Base-by-base conservation (phyloP, 2,797 vertebrate genomes). In the Pelodytes ibericus region DNA sequence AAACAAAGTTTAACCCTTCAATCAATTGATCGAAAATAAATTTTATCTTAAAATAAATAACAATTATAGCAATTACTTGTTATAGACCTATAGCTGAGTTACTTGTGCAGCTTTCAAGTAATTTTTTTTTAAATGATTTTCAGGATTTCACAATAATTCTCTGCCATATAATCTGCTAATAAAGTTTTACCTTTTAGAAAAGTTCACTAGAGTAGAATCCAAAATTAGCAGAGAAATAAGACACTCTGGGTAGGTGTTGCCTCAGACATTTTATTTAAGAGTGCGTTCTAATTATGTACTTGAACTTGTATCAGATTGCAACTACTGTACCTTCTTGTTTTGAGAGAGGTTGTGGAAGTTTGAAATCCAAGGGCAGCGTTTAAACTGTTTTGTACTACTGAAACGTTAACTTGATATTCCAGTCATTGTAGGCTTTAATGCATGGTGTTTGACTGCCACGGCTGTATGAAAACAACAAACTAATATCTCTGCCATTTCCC, bases 191-290 rank as follows among this genome's bases (percentile, higher is more conserved):
- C 49, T 53, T 53, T 53, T 24, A 27, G 60, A 62, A 62, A 13
- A 9, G 60, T 36, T n/a, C n/a, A n/a, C 4, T 2, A 60, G 26
- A 60, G 27, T 5, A 20, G 65, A 11, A 56, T 22, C 74, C 65
- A 56, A 39, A 76, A 36, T 70, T 76, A 76, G 74, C 66, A 18
- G 33, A 30, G 74, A 70, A 70, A 76, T 18, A 3, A 47, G 18
- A 63, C 58, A 4, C 74, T 6, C 25, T 31, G 39, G 27, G 65
- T 56, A 76, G 74, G 66, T 75, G 66, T 8, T 53, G 13, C 44
- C 59, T 26, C 3, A 39, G 66, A 49, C 66, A 56, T 56, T 22
- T 76, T 70, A 68, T 68, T 75, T 60, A 49, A 36, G 73, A 69
- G 44, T 16, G 18, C 53, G 65, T 69, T 62, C 73, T 75, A 68